A percentile compares a stretch with the other conserved stretches of the same genome.
Evolutionary conservation across 2,888 invertebrate species (phyloP).

Genomic region (Zygaena filipendulae): DNA sequence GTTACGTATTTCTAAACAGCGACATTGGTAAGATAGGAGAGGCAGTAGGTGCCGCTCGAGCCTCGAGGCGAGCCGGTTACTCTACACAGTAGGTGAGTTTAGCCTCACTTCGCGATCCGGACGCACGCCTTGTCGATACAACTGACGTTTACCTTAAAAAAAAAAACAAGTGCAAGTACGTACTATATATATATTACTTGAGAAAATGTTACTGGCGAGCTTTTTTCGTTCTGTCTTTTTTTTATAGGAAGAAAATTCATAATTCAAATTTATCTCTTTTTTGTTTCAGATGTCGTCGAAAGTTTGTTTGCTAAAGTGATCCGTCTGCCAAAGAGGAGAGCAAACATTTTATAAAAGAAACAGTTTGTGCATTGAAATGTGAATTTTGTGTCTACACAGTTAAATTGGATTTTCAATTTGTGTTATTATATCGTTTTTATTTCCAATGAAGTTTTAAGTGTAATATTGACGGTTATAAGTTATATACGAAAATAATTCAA

Average conservation of each 20-base stretch:
- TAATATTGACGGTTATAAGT: conserved; percentile 33
- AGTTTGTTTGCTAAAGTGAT: conserved; percentile 47
- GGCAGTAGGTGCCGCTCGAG: neutral
- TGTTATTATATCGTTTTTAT: conserved; percentile 31
- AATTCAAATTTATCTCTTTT: conserved; percentile 23
- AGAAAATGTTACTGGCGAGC: no score
- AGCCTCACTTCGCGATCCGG: conserved; percentile 38
- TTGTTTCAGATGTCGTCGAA: conserved; percentile 62
- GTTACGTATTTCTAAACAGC: conserved; percentile 48
- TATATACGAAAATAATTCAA: conserved; percentile 44
- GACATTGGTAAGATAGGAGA: conserved; percentile 31
- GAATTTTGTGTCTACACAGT: conserved; percentile 52
- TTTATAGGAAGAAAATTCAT: no score
- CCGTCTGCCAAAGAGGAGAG: conserved; percentile 23
- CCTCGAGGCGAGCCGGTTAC: conserved; percentile 25
- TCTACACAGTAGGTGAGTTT: conserved; percentile 31
- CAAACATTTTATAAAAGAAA: no score
- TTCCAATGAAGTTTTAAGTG: conserved; percentile 57
- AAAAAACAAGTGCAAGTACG: no score
- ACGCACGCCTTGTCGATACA: conserved; percentile 38
- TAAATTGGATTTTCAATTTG: conserved; percentile 43
- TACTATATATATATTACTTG: no score
- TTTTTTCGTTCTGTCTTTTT: no score
- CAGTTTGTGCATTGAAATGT: conserved; percentile 48
- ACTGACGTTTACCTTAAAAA: neutral